phyloP scores from a whole-genome alignment of 1,140 invertebrate genomes.

The Neodiprion virginianus region DNA sequence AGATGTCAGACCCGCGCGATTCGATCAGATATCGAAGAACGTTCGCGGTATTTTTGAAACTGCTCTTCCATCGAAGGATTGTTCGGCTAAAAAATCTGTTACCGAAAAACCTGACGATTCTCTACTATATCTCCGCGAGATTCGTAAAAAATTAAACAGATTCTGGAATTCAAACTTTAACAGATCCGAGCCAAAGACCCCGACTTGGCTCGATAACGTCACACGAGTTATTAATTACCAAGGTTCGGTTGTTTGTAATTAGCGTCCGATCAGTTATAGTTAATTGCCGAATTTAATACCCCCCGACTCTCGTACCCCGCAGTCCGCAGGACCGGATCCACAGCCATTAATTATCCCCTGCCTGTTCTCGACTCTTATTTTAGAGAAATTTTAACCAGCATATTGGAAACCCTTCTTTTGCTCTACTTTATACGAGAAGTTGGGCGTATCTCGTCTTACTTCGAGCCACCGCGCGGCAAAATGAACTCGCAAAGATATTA shows the following conservation, averaged over 20 bases:
- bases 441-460: neutral
- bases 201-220: conserved; percentile 42
- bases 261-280: conserved; percentile 52
- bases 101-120: too few relatives aligned
- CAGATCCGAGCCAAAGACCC: too few relatives aligned
- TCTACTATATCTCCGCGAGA: too few relatives aligned
- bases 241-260: conserved; percentile 53
- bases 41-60: too few relatives aligned
- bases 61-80: too few relatives aligned
- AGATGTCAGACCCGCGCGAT: too few relatives aligned
- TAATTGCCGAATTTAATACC: conserved; percentile 44
- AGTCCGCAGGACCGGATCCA: conserved; percentile 20
- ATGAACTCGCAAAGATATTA: too few relatives aligned
- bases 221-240: conserved; percentile 53
- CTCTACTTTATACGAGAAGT: neutral
- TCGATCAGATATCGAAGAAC: too few relatives aligned
- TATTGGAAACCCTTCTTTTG: neutral
- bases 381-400: neutral
- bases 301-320: conserved; percentile 30
- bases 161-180: too few relatives aligned
- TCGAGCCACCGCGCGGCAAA: neutral
- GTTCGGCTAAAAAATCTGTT: too few relatives aligned
- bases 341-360: conserved; percentile 48
- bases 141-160: too few relatives aligned
- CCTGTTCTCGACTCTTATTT: conserved; percentile 12